Evolutionary conservation across 64 coral and sea anemone species (phyloP), one percentile per base, ranked within the genome.

Genomic region (Orbicella faveolata): DNA sequence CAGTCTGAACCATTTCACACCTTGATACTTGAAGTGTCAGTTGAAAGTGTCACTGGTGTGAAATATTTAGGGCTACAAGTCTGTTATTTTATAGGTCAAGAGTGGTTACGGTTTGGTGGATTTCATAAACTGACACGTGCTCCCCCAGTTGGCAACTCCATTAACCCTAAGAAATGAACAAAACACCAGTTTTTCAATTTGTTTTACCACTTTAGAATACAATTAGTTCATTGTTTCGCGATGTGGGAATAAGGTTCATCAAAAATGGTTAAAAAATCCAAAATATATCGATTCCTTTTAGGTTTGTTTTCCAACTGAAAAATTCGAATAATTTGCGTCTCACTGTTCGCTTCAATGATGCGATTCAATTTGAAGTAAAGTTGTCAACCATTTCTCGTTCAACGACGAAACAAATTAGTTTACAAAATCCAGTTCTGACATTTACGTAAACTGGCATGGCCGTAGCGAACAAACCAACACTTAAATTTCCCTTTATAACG

Each of bases 281-380:
- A 62, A 20, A 36, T 61, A 36, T 33, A 20, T 20, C 9, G 33
- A 80, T 34, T 33, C 26, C 25, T 61, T 34, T 82, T 44, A 17
- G 35, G 14, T 26, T 59, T 59, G 15, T 80, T 80, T 61, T 80
- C 21, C 23, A n/a, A 67, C 20, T 15, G 21, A 83, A 57, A 83
- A 83, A 83, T 83, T 19, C 34, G 35, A 67, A 44, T 67, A 67
- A 83, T 69, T 67, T 67, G 30, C 21, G 21, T 70, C 25, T 37
- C n/a, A 35, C 19, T 63, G 66, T 83, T 83, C 80, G 80, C 80
- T 83, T 63, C 80, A 36, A 1, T 83, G 80, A 63, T 63, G 63
- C 80, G 80, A 48, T 39, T 63, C 20, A 34, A 36, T 23, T 41
- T 34, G 8, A 67, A 44, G 19, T 36, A 66, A 41, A n/a, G 67